phyloP scores from a whole-genome alignment of 2,888 invertebrate species.

The Eupithecia insigniata region DNA sequence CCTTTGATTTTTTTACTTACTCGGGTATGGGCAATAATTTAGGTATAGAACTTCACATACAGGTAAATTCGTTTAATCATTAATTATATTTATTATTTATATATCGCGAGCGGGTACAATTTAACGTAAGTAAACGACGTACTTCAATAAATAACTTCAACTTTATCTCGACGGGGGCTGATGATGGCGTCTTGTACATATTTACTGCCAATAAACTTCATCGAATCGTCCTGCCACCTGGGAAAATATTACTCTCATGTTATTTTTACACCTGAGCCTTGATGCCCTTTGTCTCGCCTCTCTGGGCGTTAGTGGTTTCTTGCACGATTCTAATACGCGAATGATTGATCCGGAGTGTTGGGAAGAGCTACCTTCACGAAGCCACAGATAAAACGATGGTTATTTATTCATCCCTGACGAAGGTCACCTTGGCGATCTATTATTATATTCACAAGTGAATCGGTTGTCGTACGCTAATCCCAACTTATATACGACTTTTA shows the following conservation, averaged over 20 bases:
- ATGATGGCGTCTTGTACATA: background rate
- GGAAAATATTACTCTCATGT: background rate
- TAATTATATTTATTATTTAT: background rate
- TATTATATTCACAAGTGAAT: too few relatives aligned
- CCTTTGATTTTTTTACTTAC: background rate
- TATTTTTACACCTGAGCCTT: conserved; percentile 6
- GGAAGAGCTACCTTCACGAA: too few relatives aligned
- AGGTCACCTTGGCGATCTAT: too few relatives aligned
- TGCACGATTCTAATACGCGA: too few relatives aligned
- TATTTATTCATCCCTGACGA: too few relatives aligned
- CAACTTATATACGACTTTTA: too few relatives aligned
- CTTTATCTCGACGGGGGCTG: background rate
- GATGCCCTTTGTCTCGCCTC: conserved; percentile 7
- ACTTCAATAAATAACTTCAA: background rate
- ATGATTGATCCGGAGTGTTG: too few relatives aligned
- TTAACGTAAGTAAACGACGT: background rate
- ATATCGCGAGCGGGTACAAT: background rate
- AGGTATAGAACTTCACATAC: too few relatives aligned
- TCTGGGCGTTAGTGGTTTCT: background rate
- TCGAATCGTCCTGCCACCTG: conserved; percentile 4
- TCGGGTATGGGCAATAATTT: background rate
- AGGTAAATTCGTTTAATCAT: too few relatives aligned
- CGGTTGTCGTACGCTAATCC: too few relatives aligned
- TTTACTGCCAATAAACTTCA: conserved; percentile 7
- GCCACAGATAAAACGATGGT: too few relatives aligned